phyloP scores from a whole-genome alignment of 2,797 vertebrate genomes.

The Manis javanica region DNA sequence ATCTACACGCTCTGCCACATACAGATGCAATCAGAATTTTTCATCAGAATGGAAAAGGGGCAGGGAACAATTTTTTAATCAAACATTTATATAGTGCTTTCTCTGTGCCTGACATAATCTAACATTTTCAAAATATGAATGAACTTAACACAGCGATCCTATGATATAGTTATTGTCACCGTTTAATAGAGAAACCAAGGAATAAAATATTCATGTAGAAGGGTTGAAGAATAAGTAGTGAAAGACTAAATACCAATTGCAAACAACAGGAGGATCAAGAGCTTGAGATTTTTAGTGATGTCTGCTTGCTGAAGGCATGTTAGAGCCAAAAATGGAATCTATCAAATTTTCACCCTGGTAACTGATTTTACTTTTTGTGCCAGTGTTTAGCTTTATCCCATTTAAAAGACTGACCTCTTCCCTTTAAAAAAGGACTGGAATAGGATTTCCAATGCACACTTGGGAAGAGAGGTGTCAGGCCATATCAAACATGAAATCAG shows the following conservation, averaged over 20 bases:
- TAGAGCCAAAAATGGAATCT: background rate
- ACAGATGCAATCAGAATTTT: background rate
- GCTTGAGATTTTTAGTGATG: background rate
- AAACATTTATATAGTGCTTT: background rate
- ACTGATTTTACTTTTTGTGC: background rate
- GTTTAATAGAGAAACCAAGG: background rate
- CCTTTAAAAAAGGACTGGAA: background rate
- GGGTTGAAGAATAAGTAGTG: background rate
- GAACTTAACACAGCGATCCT: background rate
- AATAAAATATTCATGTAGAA: background rate
- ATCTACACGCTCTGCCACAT: background rate
- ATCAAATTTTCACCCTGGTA: background rate
- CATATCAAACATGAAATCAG: background rate
- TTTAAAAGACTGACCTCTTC: background rate
- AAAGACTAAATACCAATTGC: background rate
- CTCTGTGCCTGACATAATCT: background rate
- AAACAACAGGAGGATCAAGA: background rate
- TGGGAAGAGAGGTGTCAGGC: background rate
- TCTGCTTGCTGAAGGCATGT: background rate
- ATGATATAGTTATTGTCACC: background rate
- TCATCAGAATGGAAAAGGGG: background rate
- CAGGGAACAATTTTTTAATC: background rate
- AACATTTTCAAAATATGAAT: slow-evolving; percentile 2
- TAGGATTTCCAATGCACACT: background rate
- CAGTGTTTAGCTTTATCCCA: background rate